These are phyloP conservation scores for Eulithis testata DNA, from an alignment of 2,888 invertebrate species.

Conservation along the genomic window DNA sequence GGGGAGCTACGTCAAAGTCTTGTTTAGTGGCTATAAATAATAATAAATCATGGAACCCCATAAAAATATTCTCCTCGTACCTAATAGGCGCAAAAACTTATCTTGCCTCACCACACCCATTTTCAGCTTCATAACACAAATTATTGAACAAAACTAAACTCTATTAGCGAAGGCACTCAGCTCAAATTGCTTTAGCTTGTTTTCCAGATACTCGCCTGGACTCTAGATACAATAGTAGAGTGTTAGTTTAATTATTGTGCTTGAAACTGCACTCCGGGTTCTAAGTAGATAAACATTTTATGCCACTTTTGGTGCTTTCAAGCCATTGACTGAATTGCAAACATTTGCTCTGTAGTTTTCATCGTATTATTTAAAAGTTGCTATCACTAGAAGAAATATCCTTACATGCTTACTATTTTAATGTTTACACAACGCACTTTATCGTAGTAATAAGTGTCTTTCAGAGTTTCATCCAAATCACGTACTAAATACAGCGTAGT, in stretches of 20 bases:
- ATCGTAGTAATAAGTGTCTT: no score
- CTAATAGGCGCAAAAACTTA: background rate
- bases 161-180: slow-evolving; percentile 21
- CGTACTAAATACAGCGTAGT: no score
- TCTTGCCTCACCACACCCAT: slow-evolving; percentile 14
- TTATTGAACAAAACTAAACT: slow-evolving; percentile 27
- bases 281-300: slow-evolving; percentile 17
- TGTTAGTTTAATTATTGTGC: slow-evolving; percentile 28
- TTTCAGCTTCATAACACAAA: slow-evolving; percentile 22
- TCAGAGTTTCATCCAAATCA: no score
- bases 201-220: slow-evolving; percentile 13
- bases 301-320: slow-evolving; percentile 7
- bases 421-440: background rate
- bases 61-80: background rate
- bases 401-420: background rate
- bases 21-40: no score
- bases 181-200: slow-evolving; percentile 24
- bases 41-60: background rate
- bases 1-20: no score
- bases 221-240: slow-evolving; percentile 15
- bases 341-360: background rate
- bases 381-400: background rate
- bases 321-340: slow-evolving; percentile 5
- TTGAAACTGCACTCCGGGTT: slow-evolving; percentile 20
- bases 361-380: background rate